These are phyloP conservation scores for Vesta saturnalis DNA, from an alignment of 2,888 invertebrate species.

Conservation along the genomic window DNA sequence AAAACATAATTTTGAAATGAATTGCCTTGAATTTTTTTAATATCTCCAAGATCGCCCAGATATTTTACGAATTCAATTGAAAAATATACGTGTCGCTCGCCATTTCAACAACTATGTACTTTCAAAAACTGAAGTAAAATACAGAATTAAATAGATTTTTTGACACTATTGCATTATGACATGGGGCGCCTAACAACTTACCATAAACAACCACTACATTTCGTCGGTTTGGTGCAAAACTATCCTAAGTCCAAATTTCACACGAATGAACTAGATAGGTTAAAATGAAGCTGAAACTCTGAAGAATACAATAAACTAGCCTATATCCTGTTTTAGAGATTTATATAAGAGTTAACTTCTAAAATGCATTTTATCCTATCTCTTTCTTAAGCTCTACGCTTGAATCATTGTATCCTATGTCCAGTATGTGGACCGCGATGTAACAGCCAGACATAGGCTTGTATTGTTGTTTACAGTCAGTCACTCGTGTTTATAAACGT, in stretches of 20 bases:
- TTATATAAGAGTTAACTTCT: background rate
- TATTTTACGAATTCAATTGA: too few species aligned
- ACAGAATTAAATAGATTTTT: too few species aligned
- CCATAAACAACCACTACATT: too few species aligned
- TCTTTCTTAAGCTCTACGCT: background rate
- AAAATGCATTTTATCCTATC: conserved; percentile 12
- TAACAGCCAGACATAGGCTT: too few species aligned
- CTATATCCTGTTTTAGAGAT: background rate
- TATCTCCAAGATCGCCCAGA: too few species aligned
- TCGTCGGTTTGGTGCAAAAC: conserved; percentile 12
- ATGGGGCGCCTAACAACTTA: too few species aligned
- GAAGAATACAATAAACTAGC: background rate
- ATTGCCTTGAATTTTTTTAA: too few species aligned
- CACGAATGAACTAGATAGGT: background rate
- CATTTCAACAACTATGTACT: too few species aligned
- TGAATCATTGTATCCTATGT: background rate
- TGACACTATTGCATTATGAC: too few species aligned
- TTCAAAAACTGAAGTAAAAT: too few species aligned
- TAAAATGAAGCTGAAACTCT: background rate
- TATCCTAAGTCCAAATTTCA: conserved; percentile 7
- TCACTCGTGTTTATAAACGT: background rate
- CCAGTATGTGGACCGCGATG: background rate
- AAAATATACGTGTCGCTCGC: too few species aligned
- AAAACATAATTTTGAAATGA: too few species aligned
- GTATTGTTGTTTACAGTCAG: background rate